Percentiles rank a stretch among this genome's conserved stretches.
Evolutionary conservation across 1,140 invertebrate species (phyloP).

Genomic region (Limonius californicus): DNA sequence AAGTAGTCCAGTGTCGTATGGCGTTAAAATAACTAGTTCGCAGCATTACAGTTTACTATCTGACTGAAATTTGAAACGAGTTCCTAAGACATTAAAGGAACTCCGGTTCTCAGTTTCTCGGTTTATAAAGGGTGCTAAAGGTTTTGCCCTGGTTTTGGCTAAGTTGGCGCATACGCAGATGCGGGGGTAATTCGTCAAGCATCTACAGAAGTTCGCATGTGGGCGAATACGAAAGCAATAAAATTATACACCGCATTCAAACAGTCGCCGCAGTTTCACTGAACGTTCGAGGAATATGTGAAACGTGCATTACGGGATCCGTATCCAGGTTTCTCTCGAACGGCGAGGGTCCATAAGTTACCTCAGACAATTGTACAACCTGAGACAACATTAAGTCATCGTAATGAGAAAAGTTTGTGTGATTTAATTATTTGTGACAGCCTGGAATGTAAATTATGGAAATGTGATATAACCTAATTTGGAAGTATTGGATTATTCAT

Average conservation of each 20-base stretch:
- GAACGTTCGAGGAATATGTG: slow-evolving; percentile 19
- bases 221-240: not conserved
- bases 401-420: slow-evolving; percentile 36
- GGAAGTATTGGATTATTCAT: slow-evolving; percentile 36
- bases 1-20: too few species aligned
- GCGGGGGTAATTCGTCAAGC: not conserved
- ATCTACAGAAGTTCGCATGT: not conserved
- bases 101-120: too few species aligned
- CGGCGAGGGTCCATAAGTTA: not conserved
- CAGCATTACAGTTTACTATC: too few species aligned
- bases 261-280: slow-evolving; percentile 18
- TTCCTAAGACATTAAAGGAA: too few species aligned
- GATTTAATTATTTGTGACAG: slow-evolving; percentile 35
- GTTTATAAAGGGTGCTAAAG: too few species aligned
- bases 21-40: too few species aligned
- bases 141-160: not conserved
- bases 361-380: slow-evolving; percentile 17
- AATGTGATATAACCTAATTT: slow-evolving; percentile 35
- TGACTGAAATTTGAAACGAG: too few species aligned
- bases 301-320: slow-evolving; percentile 9
- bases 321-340: not conserved
- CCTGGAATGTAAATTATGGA: slow-evolving; percentile 38
- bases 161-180: not conserved
- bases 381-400: slow-evolving; percentile 26
- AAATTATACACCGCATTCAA: not conserved